phyloP scores from a whole-genome alignment of 1,140 invertebrate species.

The Drosophila nikananu region DNA sequence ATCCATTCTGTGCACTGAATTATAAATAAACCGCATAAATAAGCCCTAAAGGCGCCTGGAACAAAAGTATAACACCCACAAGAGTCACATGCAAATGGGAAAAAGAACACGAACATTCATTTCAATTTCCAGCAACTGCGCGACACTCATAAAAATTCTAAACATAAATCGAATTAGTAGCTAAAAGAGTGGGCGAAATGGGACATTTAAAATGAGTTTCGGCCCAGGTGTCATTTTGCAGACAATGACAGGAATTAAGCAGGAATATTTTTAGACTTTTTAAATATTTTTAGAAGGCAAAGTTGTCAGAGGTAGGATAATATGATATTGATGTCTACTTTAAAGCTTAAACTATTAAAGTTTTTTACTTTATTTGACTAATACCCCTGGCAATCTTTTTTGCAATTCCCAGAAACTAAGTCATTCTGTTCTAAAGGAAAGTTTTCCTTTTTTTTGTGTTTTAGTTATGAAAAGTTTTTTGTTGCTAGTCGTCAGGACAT shows the following conservation, averaged over 20 bases:
- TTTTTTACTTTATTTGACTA: neutral
- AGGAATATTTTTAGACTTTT: neutral
- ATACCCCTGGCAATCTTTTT: neutral
- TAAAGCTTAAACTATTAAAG: neutral
- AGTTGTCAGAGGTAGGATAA: neutral
- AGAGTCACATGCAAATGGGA: constrained; percentile 28
- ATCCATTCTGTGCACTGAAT: constrained; percentile 72
- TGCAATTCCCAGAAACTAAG: neutral
- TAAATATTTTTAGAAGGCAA: neutral
- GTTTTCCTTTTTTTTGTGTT: constrained; percentile 51
- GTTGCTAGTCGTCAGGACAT: constrained; percentile 23
- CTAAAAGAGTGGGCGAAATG: constrained; percentile 18
- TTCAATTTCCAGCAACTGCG: constrained; percentile 49
- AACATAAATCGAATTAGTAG: constrained; percentile 73
- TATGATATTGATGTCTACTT: too few relatives aligned
- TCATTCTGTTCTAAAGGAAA: constrained; percentile 16
- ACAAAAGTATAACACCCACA: constrained; percentile 19
- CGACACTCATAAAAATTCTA: constrained; percentile 52
- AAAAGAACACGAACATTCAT: constrained; percentile 48
- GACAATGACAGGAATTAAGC: neutral
- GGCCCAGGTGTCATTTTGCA: neutral
- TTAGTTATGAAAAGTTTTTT: constrained; percentile 59
- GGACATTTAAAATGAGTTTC: constrained; percentile 12
- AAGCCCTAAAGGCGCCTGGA: constrained; percentile 48
- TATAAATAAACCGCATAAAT: constrained; percentile 71